These are phyloP conservation scores for Drosophila mauritiana DNA, from an alignment of 1,140 invertebrate species.

Conservation along the genomic window DNA sequence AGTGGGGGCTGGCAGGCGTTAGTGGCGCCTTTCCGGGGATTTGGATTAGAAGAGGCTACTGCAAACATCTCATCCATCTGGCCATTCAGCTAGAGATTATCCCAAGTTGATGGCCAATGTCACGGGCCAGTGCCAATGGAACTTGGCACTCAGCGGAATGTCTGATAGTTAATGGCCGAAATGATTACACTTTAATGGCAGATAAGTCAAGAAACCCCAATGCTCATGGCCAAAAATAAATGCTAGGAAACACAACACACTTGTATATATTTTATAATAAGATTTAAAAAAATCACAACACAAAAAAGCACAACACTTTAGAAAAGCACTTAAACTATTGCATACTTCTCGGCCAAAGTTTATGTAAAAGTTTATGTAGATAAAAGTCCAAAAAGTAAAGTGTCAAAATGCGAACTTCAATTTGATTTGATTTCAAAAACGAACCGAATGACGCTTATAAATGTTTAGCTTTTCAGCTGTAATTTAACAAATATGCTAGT, in stretches of 20 bases:
- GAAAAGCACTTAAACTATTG: background rate
- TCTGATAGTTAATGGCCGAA: conserved; percentile 19
- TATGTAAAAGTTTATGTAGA: background rate
- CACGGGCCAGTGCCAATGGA: conserved; percentile 31
- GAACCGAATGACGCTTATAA: background rate
- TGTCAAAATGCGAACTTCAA: background rate
- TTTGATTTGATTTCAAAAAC: background rate
- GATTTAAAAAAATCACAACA: no score
- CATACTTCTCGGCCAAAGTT: background rate
- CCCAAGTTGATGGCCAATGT: conserved; percentile 40
- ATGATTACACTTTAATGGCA: conserved; percentile 10
- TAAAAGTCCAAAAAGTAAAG: background rate
- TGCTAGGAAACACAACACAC: background rate
- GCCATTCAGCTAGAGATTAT: conserved; percentile 1
- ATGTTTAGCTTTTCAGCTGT: no score
- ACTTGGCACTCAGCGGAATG: conserved; percentile 26
- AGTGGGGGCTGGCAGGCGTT: conserved; percentile 10
- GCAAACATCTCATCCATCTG: background rate
- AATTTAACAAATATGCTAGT: no score
- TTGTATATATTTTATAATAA: no score
- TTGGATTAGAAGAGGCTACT: background rate
- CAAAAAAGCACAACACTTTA: no score
- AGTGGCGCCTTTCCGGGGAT: conserved; percentile 1
- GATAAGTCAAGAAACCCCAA: conserved; percentile 9
- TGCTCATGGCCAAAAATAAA: background rate